Percentiles rank a stretch among this genome's conserved stretches.
phyloP scores from a whole-genome alignment of 2,888 invertebrate genomes.

The Pseudococcus jackbeardsleyi region DNA sequence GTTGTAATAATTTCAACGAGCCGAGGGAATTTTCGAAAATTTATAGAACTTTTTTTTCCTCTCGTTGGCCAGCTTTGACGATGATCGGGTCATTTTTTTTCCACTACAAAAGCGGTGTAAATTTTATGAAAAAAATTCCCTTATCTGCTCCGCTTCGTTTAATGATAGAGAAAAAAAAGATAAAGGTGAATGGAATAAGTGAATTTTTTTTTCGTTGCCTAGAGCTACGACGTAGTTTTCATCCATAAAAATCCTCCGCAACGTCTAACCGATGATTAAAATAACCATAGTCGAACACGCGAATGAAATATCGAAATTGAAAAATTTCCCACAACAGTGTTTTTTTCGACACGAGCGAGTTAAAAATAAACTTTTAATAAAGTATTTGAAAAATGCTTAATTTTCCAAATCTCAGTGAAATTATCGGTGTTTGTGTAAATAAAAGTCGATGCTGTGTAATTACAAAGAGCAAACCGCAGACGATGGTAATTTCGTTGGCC shows the following conservation, averaged over 20 bases:
- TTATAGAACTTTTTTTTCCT: background rate
- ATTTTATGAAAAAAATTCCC: background rate
- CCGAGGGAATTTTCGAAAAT: background rate
- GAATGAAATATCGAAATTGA: background rate
- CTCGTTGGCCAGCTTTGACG: background rate
- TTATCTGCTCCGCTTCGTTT: background rate
- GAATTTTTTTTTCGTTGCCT: no score
- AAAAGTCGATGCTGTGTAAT: background rate
- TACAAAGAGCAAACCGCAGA: background rate
- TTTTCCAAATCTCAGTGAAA: background rate
- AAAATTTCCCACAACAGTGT: background rate
- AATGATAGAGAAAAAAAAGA: background rate
- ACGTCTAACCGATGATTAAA: background rate
- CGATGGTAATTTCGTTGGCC: background rate
- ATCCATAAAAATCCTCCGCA: background rate
- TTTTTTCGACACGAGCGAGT: background rate
- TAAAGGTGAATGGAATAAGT: background rate
- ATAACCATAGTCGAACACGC: background rate
- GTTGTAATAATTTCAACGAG: constrained; percentile 20
- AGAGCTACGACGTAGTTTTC: no score
- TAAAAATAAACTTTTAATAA: constrained; percentile 9
- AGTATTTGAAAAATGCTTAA: background rate
- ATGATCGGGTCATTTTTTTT: background rate
- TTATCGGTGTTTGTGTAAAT: background rate
- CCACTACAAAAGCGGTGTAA: no score